Percentiles rank a stretch among this genome's conserved stretches.
Evolutionary conservation across 2,888 invertebrate species (phyloP).

Genomic region (Cantharis flavilabris): DNA sequence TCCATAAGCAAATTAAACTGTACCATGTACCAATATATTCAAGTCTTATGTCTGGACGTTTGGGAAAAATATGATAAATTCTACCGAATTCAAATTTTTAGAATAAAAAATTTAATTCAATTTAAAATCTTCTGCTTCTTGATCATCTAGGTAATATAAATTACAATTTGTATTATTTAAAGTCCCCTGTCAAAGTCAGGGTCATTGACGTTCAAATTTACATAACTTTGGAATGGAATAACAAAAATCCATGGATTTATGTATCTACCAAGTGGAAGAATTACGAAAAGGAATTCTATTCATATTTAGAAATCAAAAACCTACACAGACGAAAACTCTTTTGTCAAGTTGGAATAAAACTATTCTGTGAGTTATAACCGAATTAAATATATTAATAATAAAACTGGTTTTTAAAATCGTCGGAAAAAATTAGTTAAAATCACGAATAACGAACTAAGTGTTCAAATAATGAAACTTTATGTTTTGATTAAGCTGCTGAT

Average conservation of each 20-base stretch:
- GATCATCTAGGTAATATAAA: background rate
- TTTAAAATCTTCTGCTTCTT: background rate
- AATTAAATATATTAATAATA: background rate
- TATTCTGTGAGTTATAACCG: background rate
- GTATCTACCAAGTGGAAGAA: background rate
- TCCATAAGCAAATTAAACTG: no score
- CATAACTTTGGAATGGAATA: background rate
- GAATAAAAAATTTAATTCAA: background rate
- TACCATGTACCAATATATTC: no score
- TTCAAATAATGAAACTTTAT: slow-evolving; percentile 36
- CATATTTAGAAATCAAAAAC: background rate
- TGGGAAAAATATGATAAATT: no score
- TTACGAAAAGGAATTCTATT: background rate
- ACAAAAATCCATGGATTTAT: background rate
- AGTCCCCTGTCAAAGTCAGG: background rate
- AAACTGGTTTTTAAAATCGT: background rate
- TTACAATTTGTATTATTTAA: background rate
- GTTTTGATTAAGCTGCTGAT: slow-evolving; percentile 47
- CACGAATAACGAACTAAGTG: slow-evolving; percentile 36
- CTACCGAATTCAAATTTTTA: background rate
- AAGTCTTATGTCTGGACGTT: no score
- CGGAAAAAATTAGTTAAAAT: slow-evolving; percentile 26
- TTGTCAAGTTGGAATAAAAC: background rate
- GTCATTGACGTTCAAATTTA: background rate
- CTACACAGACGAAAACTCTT: background rate